Conservation (phyloP, 2,113 vertebrate genomes). For the Australoheros scitulus region DNA sequence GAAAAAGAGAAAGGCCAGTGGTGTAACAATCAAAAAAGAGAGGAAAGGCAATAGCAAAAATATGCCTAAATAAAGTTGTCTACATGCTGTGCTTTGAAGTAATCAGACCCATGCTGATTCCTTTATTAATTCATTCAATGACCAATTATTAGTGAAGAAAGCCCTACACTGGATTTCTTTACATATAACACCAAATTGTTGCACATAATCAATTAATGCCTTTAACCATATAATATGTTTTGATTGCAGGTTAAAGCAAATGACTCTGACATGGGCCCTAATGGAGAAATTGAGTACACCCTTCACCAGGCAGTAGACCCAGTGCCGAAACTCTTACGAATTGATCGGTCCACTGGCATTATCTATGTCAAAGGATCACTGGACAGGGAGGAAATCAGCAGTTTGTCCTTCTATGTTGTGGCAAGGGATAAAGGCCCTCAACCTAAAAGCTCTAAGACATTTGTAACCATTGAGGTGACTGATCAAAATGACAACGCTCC, state of each 20-base stretch:
- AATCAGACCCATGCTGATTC: neutral
- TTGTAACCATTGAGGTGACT: slow-evolving; percentile 93
- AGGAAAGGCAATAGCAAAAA: slow-evolving; percentile 7
- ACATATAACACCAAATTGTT: slow-evolving; percentile 9
- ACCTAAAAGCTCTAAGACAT: slow-evolving; percentile 92
- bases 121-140: slow-evolving; percentile 30
- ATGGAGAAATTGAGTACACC: slow-evolving; percentile 96
- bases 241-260: slow-evolving; percentile 91
- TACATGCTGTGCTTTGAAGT: slow-evolving; percentile 32
- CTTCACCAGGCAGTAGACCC: slow-evolving; percentile 93
- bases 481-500: slow-evolving; percentile 98
- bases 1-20: neutral
- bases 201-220: slow-evolving; percentile 10
- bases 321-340: slow-evolving; percentile 89
- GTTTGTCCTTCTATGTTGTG: slow-evolving; percentile 91
- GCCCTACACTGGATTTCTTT: neutral
- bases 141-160: slow-evolving; percentile 15
- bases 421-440: slow-evolving; percentile 95
- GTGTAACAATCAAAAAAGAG: slow-evolving; percentile 27
- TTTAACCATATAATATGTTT: slow-evolving; percentile 50
- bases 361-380: slow-evolving; percentile 94
- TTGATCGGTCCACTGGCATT: slow-evolving; percentile 90
- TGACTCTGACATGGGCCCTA: slow-evolving; percentile 94
- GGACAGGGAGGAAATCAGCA: slow-evolving; percentile 92
- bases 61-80: slow-evolving; percentile 9